phyloP scores from a whole-genome alignment of 2,888 invertebrate species.

The Altica lythri region DNA sequence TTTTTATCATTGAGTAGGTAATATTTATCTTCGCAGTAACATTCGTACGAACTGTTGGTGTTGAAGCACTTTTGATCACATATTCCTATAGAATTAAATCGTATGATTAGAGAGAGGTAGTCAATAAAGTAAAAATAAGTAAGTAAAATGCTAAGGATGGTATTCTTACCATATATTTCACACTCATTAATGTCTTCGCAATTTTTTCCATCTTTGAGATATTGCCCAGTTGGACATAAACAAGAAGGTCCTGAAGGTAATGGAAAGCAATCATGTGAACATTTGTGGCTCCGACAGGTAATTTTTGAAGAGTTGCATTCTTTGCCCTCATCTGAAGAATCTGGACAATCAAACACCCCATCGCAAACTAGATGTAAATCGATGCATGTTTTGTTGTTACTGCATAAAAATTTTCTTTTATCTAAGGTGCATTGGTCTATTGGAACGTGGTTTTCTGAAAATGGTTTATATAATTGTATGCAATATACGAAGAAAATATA shows the following conservation, averaged over 20 bases:
- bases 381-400: conserved; percentile 62
- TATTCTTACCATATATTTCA: conserved; percentile 61
- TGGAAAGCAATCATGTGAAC: conserved; percentile 55
- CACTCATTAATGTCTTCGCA: conserved; percentile 71
- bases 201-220: conserved; percentile 52
- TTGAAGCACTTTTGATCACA: conserved; percentile 76
- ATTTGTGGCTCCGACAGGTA: conserved; percentile 52
- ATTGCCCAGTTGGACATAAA: conserved; percentile 60
- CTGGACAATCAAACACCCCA: conserved; percentile 62
- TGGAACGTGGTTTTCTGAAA: conserved; percentile 49
- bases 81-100: conserved; percentile 46
- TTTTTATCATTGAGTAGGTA: conserved; percentile 58
- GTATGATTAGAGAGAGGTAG: not conserved
- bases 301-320: conserved; percentile 46
- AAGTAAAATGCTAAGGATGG: not conserved
- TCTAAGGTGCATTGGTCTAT: conserved; percentile 58
- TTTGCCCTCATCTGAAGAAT: conserved; percentile 66
- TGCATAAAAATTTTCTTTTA: conserved; percentile 61
- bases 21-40: conserved; percentile 68
- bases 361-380: conserved; percentile 62
- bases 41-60: conserved; percentile 63
- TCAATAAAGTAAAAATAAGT: not conserved
- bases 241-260: conserved; percentile 63
- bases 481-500: too few relatives aligned
- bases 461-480: too few relatives aligned